Evolutionary conservation across 2,888 invertebrate genomes (phyloP).

Genomic region (Rosalia funebris): DNA sequence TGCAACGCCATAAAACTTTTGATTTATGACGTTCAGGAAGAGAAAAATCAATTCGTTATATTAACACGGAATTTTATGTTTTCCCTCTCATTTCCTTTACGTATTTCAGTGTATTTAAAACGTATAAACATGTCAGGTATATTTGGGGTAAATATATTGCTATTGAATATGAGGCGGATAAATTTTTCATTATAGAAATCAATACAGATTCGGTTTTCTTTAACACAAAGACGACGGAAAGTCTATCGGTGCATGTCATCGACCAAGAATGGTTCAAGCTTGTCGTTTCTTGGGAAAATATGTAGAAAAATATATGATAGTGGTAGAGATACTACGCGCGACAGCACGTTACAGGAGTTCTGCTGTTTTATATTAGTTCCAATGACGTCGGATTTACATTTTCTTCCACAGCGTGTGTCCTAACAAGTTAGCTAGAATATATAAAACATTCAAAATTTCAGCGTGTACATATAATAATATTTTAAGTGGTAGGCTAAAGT

Average conservation of each 20-base stretch:
- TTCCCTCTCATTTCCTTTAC: background rate
- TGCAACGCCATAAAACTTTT: background rate
- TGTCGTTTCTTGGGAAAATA: background rate
- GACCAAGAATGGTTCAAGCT: too few relatives aligned
- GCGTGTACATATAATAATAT: too few relatives aligned
- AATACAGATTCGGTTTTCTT: background rate
- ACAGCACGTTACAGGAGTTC: background rate
- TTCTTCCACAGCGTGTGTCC: too few relatives aligned
- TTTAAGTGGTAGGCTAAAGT: too few relatives aligned
- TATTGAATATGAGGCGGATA: too few relatives aligned
- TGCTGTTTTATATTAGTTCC: background rate
- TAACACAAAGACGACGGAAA: too few relatives aligned
- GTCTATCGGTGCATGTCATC: too few relatives aligned
- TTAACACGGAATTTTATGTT: background rate
- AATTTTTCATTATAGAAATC: background rate
- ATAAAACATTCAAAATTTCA: too few relatives aligned
- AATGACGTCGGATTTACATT: conserved; percentile 1
- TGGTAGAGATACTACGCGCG: background rate
- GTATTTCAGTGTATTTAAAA: too few relatives aligned
- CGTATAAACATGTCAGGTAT: too few relatives aligned
- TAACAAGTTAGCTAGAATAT: too few relatives aligned
- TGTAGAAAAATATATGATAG: background rate
- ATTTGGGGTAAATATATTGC: too few relatives aligned
- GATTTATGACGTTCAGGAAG: background rate
- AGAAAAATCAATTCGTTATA: background rate